phyloP scores from a whole-genome alignment of 2,888 invertebrate species.

The Escarpia spicata region DNA sequence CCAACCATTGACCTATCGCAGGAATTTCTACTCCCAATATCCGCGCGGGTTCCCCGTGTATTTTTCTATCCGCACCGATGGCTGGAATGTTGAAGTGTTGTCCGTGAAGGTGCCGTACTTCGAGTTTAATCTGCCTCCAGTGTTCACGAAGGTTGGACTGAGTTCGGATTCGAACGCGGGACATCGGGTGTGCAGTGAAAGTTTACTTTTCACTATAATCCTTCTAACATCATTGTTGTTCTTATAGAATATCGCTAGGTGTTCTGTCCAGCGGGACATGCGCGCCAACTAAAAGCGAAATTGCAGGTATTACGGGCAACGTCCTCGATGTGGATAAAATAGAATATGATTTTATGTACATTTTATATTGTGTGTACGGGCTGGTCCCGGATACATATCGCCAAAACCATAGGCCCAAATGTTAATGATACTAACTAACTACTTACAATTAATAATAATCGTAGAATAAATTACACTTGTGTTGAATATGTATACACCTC shows the following conservation, averaged over 20 bases:
- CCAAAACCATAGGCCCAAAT: too few relatives aligned
- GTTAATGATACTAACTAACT: too few relatives aligned
- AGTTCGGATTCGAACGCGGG: not conserved
- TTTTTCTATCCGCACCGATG: not conserved
- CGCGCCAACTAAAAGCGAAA: too few relatives aligned
- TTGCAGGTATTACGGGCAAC: too few relatives aligned
- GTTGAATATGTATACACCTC: too few relatives aligned
- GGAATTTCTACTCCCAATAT: conserved; percentile 17
- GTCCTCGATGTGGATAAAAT: too few relatives aligned
- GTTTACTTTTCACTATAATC: not conserved
- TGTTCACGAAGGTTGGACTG: conserved; percentile 7
- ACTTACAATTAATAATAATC: too few relatives aligned
- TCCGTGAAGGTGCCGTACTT: conserved; percentile 26
- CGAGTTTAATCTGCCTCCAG: conserved; percentile 29
- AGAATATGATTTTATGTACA: too few relatives aligned
- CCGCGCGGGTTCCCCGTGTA: conserved; percentile 26
- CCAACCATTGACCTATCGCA: conserved; percentile 23
- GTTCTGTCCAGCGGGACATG: not conserved
- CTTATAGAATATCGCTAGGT: not conserved
- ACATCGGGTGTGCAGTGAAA: not conserved
- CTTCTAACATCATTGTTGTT: not conserved
- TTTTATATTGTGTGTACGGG: too few relatives aligned
- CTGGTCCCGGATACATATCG: too few relatives aligned
- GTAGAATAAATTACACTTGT: too few relatives aligned
- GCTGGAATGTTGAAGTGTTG: not conserved